Conservation (phyloP, 2,113 vertebrate species). For the Centrocercus urophasianus region DNA sequence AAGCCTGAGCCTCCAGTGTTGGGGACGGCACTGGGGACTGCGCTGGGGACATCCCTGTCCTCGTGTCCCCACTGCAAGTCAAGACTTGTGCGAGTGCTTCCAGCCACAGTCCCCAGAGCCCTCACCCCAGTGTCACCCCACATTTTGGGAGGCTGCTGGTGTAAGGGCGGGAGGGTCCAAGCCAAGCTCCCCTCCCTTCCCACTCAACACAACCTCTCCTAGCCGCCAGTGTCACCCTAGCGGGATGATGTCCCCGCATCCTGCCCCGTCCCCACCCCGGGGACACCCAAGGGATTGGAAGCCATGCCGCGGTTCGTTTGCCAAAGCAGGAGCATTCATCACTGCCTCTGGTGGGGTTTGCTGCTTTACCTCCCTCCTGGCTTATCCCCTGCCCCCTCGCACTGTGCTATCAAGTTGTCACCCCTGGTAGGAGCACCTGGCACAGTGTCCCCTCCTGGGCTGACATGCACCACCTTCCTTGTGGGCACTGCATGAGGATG, state of each 20-base stretch:
- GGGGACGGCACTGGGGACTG: not conserved
- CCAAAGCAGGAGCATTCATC: slow-evolving; percentile 41
- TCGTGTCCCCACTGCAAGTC: not conserved
- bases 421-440: not conserved
- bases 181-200: not conserved
- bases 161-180: not conserved
- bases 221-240: not conserved
- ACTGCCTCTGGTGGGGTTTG: slow-evolving; percentile 4
- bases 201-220: slow-evolving; percentile 46
- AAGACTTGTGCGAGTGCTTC: slow-evolving; percentile 59
- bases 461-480: rapidly evolving
- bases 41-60: not conserved
- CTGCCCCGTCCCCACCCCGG: not conserved
- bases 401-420: not conserved
- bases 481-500: not conserved
- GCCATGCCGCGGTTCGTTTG: slow-evolving; percentile 50
- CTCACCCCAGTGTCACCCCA: not conserved
- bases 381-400: not conserved
- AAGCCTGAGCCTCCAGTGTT: slow-evolving; percentile 86
- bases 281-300: slow-evolving; percentile 24
- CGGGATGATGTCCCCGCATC: not conserved
- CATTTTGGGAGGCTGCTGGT: slow-evolving; percentile 40
- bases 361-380: slow-evolving; percentile 33
- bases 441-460: not conserved
- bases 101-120: slow-evolving; percentile 20